phyloP scores from a whole-genome alignment of 2,888 invertebrate species.

The Criorhina ranunculi region DNA sequence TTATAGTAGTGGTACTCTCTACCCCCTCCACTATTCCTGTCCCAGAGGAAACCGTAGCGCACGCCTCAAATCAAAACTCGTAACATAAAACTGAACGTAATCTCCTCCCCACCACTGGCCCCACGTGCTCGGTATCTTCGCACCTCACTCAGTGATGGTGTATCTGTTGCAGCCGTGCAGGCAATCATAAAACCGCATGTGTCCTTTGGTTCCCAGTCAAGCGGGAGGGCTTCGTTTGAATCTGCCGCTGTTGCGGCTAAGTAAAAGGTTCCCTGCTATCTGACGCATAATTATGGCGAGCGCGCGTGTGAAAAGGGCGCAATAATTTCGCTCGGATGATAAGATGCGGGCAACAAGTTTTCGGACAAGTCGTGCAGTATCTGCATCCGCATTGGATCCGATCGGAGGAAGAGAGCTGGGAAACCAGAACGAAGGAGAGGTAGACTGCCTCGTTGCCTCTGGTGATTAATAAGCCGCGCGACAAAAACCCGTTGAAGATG shows the following conservation, averaged over 20 bases:
- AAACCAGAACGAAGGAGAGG: neutral
- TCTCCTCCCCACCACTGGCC: conserved; percentile 35
- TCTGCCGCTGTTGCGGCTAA: conserved; percentile 64
- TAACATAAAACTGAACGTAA: conserved; percentile 73
- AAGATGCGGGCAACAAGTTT: conserved; percentile 67
- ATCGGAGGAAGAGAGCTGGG: too few species aligned
- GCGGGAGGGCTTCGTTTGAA: conserved; percentile 62
- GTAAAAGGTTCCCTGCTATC: conserved; percentile 63
- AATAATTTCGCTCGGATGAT: conserved; percentile 69
- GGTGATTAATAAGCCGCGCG: conserved; percentile 42
- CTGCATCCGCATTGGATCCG: conserved; percentile 47
- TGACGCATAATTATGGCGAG: conserved; percentile 74
- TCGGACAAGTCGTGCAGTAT: conserved; percentile 40
- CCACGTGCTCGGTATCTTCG: conserved; percentile 66
- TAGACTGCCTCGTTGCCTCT: conserved; percentile 26
- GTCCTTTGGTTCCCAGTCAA: conserved; percentile 53
- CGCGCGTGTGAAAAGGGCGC: conserved; percentile 73
- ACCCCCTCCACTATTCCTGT: neutral
- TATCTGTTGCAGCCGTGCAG: conserved; percentile 29
- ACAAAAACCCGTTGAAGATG: conserved; percentile 41
- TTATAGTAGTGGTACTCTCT: too few species aligned
- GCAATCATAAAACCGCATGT: conserved; percentile 73
- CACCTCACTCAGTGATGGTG: conserved; percentile 46
- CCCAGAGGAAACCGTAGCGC: conserved; percentile 33
- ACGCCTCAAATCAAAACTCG: conserved; percentile 60